Evolutionary conservation across 2,113 vertebrate genomes (phyloP).

Genomic region (Plestiodon gilberti): DNA sequence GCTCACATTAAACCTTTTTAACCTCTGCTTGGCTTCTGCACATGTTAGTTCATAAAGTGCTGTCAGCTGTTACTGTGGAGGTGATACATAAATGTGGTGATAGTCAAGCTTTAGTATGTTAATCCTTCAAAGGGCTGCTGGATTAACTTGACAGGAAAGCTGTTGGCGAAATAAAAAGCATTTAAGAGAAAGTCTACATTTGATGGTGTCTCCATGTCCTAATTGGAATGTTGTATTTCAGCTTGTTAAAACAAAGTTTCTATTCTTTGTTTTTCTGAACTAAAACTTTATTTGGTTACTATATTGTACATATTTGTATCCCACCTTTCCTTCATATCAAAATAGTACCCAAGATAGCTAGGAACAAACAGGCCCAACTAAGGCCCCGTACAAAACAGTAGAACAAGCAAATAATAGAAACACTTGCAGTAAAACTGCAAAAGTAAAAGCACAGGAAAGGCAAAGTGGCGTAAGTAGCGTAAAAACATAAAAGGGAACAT

Average conservation of each 20-base stretch:
- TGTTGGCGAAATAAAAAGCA: background rate
- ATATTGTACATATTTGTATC: too few relatives aligned
- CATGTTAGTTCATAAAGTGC: background rate
- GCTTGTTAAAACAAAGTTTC: background rate
- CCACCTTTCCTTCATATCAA: too few relatives aligned
- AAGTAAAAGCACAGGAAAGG: too few relatives aligned
- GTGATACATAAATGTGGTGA: rapidly evolving
- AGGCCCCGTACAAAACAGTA: too few relatives aligned
- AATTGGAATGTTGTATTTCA: background rate
- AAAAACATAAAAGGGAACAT: too few relatives aligned
- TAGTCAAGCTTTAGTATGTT: rapidly evolving
- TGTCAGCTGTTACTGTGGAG: rapidly evolving
- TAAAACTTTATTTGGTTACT: background rate
- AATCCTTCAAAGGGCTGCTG: background rate
- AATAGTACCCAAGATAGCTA: too few relatives aligned
- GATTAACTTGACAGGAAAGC: background rate
- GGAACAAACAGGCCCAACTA: too few relatives aligned
- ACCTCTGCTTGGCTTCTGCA: background rate
- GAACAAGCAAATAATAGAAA: too few relatives aligned
- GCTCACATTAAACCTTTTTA: rapidly evolving
- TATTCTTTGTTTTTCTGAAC: background rate
- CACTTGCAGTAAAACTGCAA: too few relatives aligned
- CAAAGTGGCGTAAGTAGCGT: too few relatives aligned
- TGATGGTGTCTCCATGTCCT: background rate
- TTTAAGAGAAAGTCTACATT: background rate